Percentiles rank a stretch among this genome's conserved stretches.
These are phyloP conservation scores for Macropis europaea DNA, from an alignment of 2,888 invertebrate genomes.

Conservation along the genomic window DNA sequence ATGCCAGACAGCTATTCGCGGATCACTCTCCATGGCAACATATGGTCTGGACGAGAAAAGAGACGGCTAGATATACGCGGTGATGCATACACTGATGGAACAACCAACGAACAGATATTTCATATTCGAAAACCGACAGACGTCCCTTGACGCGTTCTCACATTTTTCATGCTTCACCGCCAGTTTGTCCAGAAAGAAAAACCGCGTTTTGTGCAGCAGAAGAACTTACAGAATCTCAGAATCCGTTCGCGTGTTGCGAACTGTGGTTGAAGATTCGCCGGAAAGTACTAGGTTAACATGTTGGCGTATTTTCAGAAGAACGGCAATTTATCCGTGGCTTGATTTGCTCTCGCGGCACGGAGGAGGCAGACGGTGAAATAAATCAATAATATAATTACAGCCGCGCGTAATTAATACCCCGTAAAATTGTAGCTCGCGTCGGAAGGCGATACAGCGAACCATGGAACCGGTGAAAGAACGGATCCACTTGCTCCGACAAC, in stretches of 20 bases:
- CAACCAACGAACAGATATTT: too few species aligned
- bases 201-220: too few species aligned
- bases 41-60: too few species aligned
- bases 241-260: not conserved
- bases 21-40: not conserved
- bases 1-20: not conserved
- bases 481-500: too few species aligned
- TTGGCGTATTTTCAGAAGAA: not conserved
- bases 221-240: too few species aligned
- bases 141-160: too few species aligned
- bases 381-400: conserved; percentile 25
- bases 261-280: not conserved
- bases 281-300: conserved; percentile 4
- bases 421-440: conserved; percentile 1
- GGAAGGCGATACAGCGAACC: too few species aligned
- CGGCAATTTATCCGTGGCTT: conserved; percentile 6
- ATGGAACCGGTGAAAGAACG: not conserved
- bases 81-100: too few species aligned
- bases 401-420: conserved; percentile 20
- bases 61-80: too few species aligned
- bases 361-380: not conserved
- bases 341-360: not conserved
- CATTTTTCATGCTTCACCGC: too few species aligned
- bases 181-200: too few species aligned
- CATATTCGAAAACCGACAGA: too few species aligned